These are phyloP conservation scores for Rallus crepitans DNA, from an alignment of 2,797 vertebrate genomes.

Conservation along the genomic window DNA sequence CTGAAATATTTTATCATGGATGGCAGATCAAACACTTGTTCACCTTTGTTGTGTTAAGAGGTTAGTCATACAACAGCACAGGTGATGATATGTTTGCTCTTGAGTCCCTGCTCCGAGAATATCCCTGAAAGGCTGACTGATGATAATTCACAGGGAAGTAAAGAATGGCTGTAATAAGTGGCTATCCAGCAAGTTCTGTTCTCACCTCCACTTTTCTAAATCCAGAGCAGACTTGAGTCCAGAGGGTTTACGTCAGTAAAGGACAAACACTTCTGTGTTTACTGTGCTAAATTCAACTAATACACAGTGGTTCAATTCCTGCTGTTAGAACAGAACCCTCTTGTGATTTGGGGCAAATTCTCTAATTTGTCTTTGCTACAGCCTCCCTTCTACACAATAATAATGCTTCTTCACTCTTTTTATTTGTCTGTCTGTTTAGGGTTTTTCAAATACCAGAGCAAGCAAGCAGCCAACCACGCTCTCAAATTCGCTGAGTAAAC, in stretches of 20 bases:
- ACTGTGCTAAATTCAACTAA: neutral
- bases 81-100: neutral
- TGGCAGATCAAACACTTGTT: neutral
- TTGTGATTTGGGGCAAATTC: neutral
- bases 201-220: neutral
- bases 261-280: neutral
- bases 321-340: neutral
- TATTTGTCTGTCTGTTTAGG: no score
- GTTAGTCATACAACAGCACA: neutral
- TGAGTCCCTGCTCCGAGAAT: neutral
- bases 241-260: neutral
- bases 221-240: neutral
- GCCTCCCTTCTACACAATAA: neutral
- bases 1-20: neutral
- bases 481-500: neutral
- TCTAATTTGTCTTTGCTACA: neutral
- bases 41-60: neutral
- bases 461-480: neutral
- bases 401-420: neutral
- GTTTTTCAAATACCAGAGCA: neutral
- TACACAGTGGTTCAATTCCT: neutral
- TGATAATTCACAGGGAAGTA: neutral
- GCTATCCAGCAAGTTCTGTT: neutral
- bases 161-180: constrained; percentile 13
- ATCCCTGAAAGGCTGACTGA: neutral